Evolutionary conservation across 2,113 vertebrate species (phyloP).

Genomic region (Pangasianodon gigas): DNA sequence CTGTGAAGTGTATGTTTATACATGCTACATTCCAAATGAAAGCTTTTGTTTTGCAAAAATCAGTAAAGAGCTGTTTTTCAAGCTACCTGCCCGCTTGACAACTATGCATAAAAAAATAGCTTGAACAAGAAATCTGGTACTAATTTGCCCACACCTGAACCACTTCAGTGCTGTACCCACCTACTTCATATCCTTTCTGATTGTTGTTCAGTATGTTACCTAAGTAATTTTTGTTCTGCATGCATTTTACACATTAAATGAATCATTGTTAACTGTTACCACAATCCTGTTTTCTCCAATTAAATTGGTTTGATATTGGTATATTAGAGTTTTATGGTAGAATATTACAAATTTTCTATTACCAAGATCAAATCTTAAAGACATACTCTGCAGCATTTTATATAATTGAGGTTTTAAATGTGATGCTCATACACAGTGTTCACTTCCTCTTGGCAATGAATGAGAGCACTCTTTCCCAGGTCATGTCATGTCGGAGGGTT

Average conservation of each 20-base stretch:
- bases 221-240: background rate
- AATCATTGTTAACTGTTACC: background rate
- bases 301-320: background rate
- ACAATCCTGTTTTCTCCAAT: background rate
- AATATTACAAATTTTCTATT: background rate
- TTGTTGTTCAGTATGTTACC: background rate
- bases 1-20: background rate
- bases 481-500: background rate
- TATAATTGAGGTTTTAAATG: constrained; percentile 21
- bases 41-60: background rate
- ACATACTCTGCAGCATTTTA: background rate
- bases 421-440: background rate
- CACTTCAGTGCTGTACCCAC: background rate
- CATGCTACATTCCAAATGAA: background rate
- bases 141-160: background rate
- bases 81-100: background rate
- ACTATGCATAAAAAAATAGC: background rate
- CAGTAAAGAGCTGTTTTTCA: background rate
- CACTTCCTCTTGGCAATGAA: constrained; percentile 13
- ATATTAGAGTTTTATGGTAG: background rate
- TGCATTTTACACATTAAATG: background rate
- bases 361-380: background rate
- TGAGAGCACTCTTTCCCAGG: constrained; percentile 4
- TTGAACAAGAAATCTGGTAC: background rate
- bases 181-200: background rate